phyloP scores from a whole-genome alignment of 2,113 vertebrate genomes.

The Cololabis saira region DNA sequence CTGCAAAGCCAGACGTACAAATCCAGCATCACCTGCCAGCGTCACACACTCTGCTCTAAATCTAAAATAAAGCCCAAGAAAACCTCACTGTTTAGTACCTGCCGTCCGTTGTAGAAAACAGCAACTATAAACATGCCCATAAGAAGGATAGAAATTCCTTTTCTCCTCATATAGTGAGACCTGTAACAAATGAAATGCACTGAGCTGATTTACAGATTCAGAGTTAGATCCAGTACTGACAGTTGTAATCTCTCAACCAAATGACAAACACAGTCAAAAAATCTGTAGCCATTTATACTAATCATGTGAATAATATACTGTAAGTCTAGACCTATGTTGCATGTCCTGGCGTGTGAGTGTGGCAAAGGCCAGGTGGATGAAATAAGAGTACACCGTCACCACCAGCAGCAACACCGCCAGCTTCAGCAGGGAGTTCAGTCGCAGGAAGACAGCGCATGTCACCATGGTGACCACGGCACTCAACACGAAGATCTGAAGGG shows the following conservation, averaged over 20 bases:
- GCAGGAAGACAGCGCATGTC: conserved; percentile 95
- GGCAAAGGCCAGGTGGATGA: conserved; percentile 90
- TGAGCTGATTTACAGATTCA: background rate
- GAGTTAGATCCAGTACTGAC: too few relatives aligned
- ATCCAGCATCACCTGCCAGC: background rate
- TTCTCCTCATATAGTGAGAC: conserved; percentile 91
- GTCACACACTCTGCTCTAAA: too few relatives aligned
- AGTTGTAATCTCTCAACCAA: too few relatives aligned
- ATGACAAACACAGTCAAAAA: too few relatives aligned
- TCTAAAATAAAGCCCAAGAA: too few relatives aligned
- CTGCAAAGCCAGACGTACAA: conserved; percentile 67
- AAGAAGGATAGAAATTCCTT: conserved; percentile 90
- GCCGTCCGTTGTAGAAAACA: conserved; percentile 94
- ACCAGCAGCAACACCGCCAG: conserved; percentile 91
- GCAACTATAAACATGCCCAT: conserved; percentile 95
- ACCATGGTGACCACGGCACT: conserved; percentile 96
- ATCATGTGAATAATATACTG: background rate
- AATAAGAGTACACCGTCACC: conserved; percentile 87
- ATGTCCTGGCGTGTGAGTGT: conserved; percentile 73
- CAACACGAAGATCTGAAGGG: conserved; percentile 89
- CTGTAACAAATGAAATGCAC: conserved; percentile 55
- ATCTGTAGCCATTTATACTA: background rate
- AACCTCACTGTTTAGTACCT: conserved; percentile 76
- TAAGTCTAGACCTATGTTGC: conserved; percentile 32
- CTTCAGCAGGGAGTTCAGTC: conserved; percentile 94